Conservation (phyloP, 2,797 vertebrate species). For the Chaetodon trifasciatus region DNA sequence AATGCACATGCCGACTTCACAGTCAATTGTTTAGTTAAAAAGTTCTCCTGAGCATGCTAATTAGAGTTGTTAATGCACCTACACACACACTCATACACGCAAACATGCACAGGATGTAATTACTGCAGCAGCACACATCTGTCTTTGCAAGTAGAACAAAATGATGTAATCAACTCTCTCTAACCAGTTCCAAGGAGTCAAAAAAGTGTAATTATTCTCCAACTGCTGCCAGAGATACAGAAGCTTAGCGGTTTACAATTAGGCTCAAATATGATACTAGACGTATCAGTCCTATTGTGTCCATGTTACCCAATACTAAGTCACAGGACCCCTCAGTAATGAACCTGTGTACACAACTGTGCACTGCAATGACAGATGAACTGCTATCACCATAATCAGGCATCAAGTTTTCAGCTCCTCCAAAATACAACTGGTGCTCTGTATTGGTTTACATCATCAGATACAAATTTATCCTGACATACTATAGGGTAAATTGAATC, state of each 20-base stretch:
- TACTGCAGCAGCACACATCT: constrained; percentile 53
- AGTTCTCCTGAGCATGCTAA: constrained; percentile 69
- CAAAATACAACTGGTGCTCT: constrained; percentile 56
- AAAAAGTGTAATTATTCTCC: constrained; percentile 59
- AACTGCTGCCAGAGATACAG: constrained; percentile 50
- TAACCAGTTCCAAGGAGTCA: constrained; percentile 37
- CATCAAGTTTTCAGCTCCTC: constrained; percentile 58
- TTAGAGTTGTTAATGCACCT: constrained; percentile 58
- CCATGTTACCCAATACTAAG: constrained; percentile 69
- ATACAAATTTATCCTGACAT: constrained; percentile 59
- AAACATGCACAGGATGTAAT: constrained; percentile 68
- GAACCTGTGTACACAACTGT: constrained; percentile 53
- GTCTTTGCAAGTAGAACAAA: constrained; percentile 39
- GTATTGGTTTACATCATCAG: constrained; percentile 72
- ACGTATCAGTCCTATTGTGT: constrained; percentile 63
- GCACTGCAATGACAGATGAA: constrained; percentile 52
- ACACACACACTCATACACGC: constrained; percentile 41
- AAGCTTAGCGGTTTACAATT: constrained; percentile 52
- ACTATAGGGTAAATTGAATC: constrained; percentile 59
- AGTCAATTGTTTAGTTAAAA: constrained; percentile 65
- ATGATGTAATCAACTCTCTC: constrained; percentile 57
- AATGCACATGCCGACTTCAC: constrained; percentile 40
- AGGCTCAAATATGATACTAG: constrained; percentile 55
- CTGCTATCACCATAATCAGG: constrained; percentile 67
- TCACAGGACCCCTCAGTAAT: constrained; percentile 60